A percentile compares a stretch with the other conserved stretches of the same genome.
Conservation (phyloP, 2,797 vertebrate species). For the Calcarius lapponicus region DNA sequence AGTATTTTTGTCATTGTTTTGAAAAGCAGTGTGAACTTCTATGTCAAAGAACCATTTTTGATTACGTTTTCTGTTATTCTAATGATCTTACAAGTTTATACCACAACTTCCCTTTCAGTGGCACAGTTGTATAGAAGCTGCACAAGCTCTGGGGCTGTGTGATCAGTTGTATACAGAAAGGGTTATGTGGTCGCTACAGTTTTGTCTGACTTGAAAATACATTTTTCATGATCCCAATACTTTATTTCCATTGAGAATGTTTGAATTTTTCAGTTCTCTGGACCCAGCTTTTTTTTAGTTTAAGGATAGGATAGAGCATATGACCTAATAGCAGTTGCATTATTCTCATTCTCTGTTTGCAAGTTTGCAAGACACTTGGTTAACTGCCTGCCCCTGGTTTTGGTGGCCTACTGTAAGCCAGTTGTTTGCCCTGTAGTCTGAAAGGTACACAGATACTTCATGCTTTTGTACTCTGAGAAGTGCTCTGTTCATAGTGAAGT, state of each 20-base stretch:
- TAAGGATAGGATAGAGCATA: neutral
- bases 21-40: neutral
- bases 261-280: neutral
- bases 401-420: constrained; percentile 71
- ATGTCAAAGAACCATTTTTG: neutral
- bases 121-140: neutral
- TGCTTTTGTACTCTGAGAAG: constrained; percentile 85
- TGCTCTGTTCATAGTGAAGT: constrained; percentile 85
- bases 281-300: neutral
- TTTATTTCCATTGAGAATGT: neutral
- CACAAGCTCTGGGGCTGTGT: neutral
- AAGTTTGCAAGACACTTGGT: neutral
- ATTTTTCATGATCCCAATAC: neutral
- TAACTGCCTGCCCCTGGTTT: constrained; percentile 25
- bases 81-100: neutral
- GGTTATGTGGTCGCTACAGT: neutral
- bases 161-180: neutral
- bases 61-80: neutral
- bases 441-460: constrained; percentile 92
- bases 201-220: neutral
- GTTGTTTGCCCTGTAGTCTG: constrained; percentile 88
- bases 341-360: neutral
- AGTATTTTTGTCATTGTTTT: neutral
- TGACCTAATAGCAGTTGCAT: neutral
- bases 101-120: neutral